Conservation (phyloP, 1,140 invertebrate species). For the Drosophila ercepeae region DNA sequence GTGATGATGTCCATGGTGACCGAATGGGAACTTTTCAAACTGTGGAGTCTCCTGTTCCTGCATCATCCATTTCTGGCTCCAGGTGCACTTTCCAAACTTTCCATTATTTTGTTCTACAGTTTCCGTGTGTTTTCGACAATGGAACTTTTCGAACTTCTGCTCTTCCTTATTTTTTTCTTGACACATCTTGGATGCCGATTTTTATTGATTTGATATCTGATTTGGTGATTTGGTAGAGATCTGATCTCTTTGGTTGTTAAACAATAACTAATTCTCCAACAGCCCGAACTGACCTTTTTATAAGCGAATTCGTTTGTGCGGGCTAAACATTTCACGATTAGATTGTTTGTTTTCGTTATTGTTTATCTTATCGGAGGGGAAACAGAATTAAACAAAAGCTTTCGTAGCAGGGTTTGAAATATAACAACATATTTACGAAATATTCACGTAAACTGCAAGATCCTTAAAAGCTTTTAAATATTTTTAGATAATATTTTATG, state of each 20-base stretch:
- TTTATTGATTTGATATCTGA: too few species aligned
- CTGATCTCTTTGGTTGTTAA: constrained; percentile 1
- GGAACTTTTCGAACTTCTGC: neutral
- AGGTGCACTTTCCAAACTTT: constrained; percentile 3
- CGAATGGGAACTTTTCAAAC: constrained; percentile 1
- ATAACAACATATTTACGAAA: neutral
- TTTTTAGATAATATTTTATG: neutral
- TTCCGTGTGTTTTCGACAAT: neutral
- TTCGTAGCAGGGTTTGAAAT: neutral
- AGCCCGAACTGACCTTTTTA: constrained; percentile 4
- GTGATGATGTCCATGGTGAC: neutral
- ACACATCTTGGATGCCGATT: constrained; percentile 5
- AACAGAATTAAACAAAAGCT: neutral
- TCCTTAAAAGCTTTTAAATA: neutral
- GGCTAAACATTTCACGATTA: constrained; percentile 13
- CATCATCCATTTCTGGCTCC: neutral
- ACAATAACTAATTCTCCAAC: constrained; percentile 8
- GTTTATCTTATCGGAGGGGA: neutral
- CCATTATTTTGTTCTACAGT: constrained; percentile 8
- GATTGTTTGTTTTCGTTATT: constrained; percentile 3
- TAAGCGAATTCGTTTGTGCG: neutral
- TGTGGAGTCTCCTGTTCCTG: neutral
- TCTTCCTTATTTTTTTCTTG: neutral
- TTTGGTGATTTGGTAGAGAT: neutral
- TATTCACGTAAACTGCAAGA: neutral